A percentile compares a stretch with the other conserved stretches of the same genome.
Evolutionary conservation across 2,888 invertebrate species (phyloP).

Genomic region (Troides aeacus): DNA sequence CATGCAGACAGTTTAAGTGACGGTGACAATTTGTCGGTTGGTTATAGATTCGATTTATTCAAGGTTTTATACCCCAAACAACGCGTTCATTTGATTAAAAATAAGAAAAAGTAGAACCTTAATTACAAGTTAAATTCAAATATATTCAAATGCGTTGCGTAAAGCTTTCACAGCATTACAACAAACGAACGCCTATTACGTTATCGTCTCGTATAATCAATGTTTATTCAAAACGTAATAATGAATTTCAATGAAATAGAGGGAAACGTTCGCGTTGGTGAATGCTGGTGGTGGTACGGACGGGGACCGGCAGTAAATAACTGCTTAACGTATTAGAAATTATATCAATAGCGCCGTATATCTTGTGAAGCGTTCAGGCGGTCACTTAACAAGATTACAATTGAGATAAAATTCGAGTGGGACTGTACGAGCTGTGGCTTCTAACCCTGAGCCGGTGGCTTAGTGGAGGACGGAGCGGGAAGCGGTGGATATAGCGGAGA

Average conservation of each 20-base stretch:
- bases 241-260: constrained; percentile 30
- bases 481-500: constrained; percentile 19
- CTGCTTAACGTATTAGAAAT: constrained; percentile 40
- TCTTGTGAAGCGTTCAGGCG: constrained; percentile 45
- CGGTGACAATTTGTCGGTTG: neutral
- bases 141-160: constrained; percentile 24
- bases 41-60: neutral
- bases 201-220: constrained; percentile 27
- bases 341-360: constrained; percentile 49
- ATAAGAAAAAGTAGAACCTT: neutral
- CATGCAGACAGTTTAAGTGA: neutral
- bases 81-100: neutral
- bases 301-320: constrained; percentile 39
- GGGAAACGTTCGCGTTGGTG: constrained; percentile 29
- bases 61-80: neutral
- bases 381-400: constrained; percentile 53
- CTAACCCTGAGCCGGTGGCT: constrained; percentile 36
- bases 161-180: constrained; percentile 21
- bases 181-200: constrained; percentile 28
- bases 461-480: constrained; percentile 30
- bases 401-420: constrained; percentile 53
- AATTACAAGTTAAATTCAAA: constrained; percentile 19
- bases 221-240: constrained; percentile 28
- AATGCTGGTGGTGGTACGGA: constrained; percentile 25
- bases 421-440: constrained; percentile 44